Evolutionary conservation across 2,888 invertebrate species (phyloP), one percentile per base, ranked within the genome.

Genomic region (Lycia hirtaria): DNA sequence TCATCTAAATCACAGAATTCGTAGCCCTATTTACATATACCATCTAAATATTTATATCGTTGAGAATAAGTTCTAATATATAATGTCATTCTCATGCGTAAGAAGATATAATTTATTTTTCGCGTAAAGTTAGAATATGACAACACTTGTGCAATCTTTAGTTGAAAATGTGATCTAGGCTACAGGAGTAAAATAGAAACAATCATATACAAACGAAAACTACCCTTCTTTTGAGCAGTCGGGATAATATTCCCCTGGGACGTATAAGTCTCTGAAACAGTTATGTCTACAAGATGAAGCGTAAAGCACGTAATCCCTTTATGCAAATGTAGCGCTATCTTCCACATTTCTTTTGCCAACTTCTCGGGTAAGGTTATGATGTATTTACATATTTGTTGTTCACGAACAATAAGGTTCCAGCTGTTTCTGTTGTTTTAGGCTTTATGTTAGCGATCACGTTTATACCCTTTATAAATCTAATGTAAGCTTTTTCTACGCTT

Each of bases 291-390:
- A 58, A 66, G 60, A 72, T 61, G 64, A 62, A 65, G 68, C 64
- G 68, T 57, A 66, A 69, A 76, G 62, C 69, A 68, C 62, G 53
- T 73, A 80, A 82, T 78, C 71, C 73, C 73, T 74, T 76, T 77
- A 80, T 78, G 71, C 73, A 74, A 80, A 78, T 76, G 73, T 64
- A 62, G 67, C 65, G 61, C 64, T 60, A 58, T 73, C 57, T 68
- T 61, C 48, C 60, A 53, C 57, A 53, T 69, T 73, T 68, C 68
- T 65, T 65, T 67, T 45, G 53, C 20, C 43, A 54, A 48, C 51
- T 56, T 56, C 48, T 43, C 52, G 14, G 15, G 37, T 53, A 58
- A 57, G 52, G 53, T 60, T 67, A 55, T 57, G 43, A 59, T 41
- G 52, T 62, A 57, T 55, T 56, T 60, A 55, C 54, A 47, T 58